A percentile compares a stretch with the other conserved stretches of the same genome.
Conservation (phyloP, 2,888 invertebrate genomes). For the Pedicia rivosa region DNA sequence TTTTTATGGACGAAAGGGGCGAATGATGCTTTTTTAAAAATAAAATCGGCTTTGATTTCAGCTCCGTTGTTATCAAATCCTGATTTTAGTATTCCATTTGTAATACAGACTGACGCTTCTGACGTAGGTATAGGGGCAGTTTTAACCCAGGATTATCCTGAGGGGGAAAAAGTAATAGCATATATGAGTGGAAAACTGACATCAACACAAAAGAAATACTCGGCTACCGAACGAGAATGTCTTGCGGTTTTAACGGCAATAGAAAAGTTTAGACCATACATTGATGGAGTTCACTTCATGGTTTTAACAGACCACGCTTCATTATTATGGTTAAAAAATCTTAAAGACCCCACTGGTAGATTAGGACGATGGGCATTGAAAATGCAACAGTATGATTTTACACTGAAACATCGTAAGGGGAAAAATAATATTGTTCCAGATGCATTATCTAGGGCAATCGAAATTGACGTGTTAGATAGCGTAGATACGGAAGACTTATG, state of each 20-base stretch:
- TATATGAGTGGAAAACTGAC: too few relatives aligned
- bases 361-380: slow-evolving; percentile 14
- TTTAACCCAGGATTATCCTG: too few relatives aligned
- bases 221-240: slow-evolving; percentile 9
- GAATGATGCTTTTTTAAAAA: slow-evolving; percentile 1
- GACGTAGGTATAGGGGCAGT: too few relatives aligned
- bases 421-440: slow-evolving; percentile 13
- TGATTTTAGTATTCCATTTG: slow-evolving; percentile 5
- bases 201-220: too few relatives aligned
- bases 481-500: too few relatives aligned
- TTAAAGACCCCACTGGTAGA: slow-evolving; percentile 14
- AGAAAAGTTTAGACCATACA: slow-evolving; percentile 7
- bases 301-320: slow-evolving; percentile 8
- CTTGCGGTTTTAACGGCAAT: slow-evolving; percentile 8
- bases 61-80: slow-evolving; percentile 2
- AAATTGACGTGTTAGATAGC: too few relatives aligned
- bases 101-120: too few relatives aligned
- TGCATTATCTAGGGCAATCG: slow-evolving; percentile 11
- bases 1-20: slow-evolving; percentile 5
- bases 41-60: not conserved
- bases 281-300: slow-evolving; percentile 5
- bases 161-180: too few relatives aligned
- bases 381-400: slow-evolving; percentile 12
- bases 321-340: slow-evolving; percentile 6
- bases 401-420: slow-evolving; percentile 14